Evolutionary conservation across 2,113 vertebrate species (phyloP), one percentile per base, ranked within the genome.

Genomic region (Halichoerus grypus): DNA sequence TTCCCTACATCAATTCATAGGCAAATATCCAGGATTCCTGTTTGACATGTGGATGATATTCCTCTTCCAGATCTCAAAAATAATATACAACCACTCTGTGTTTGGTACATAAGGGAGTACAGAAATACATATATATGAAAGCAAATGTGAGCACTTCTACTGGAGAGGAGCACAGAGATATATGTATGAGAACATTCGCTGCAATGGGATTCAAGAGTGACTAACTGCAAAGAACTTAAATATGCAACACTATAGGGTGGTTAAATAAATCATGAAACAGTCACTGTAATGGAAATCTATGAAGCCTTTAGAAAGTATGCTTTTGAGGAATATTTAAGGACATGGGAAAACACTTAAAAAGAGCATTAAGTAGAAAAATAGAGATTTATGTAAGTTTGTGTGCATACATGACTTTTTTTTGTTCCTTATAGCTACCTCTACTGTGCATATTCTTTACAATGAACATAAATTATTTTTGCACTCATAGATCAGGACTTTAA

Each of bases 251-350:
- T 12, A 53, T 0, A 1, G 63, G 2, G 42, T 42, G 5, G 33
- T 91, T 85, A 91, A 97, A 96, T 76, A 94, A 94, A 93, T 46
- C 4, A 9, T 33, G 12, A 42, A 88, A 82, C 5, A 39, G 39
- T 53, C n/a, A 53, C 0, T 88, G 46, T 49, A 79, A 77, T 16
- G 46, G 82, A 82, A 97, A 94, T 91, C 71, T 69, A 88, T 13
- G 69, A 85, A 93, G 61, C 39, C 61, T 97, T 94, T 74, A 82
- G 36, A 79, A 93, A 97, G 55, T 16, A 42, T 18, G 39, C 74
- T 86, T 92, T 93, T 89, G 82, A 96, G 71, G 69, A 92, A 88
- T 89, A 87, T 53, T 61, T 86, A 96, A 97, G 55, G 87, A 49
- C 42, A 82, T 51, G n/a, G 61, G 61, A 74, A 97, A 97, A 97